Conservation (phyloP, 2,888 invertebrate species). For the Cabera pusaria region DNA sequence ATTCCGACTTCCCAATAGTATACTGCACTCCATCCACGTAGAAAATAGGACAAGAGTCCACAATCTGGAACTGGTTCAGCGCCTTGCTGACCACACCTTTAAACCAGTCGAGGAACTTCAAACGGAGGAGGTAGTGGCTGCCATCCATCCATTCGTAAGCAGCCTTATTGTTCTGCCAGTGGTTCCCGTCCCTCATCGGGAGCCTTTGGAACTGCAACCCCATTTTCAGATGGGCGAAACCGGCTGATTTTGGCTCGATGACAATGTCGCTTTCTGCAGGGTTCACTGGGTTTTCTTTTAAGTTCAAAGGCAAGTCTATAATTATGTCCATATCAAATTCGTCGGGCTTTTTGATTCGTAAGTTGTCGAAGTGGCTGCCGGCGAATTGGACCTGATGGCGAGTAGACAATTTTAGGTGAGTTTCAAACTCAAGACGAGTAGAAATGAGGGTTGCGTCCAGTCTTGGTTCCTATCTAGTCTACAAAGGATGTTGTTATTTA, state of each 20-base stretch:
- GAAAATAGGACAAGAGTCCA: constrained; percentile 23
- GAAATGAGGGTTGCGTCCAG: too few species aligned
- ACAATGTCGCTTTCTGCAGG: constrained; percentile 56
- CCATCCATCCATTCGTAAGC: constrained; percentile 65
- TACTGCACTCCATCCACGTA: constrained; percentile 64
- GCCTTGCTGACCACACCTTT: constrained; percentile 71
- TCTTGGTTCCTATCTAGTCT: too few species aligned
- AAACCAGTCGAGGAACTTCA: constrained; percentile 80
- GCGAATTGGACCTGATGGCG: constrained; percentile 71
- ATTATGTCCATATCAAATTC: constrained; percentile 85
- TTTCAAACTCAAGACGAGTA: too few species aligned
- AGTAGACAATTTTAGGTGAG: too few species aligned
- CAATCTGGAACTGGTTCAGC: constrained; percentile 48
- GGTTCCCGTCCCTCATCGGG: constrained; percentile 43
- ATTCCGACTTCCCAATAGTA: constrained; percentile 44
- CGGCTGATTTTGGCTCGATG: constrained; percentile 61
- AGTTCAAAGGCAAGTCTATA: constrained; percentile 72
- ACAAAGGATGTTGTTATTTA: too few species aligned
- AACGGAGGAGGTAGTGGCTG: constrained; percentile 62
- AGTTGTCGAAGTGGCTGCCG: constrained; percentile 84
- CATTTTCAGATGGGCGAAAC: constrained; percentile 69
- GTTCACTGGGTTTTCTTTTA: constrained; percentile 37
- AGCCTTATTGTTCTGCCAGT: constrained; percentile 56
- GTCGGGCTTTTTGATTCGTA: constrained; percentile 81
- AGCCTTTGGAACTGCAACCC: constrained; percentile 56